Base-by-base conservation (phyloP, 2,113 vertebrate genomes). In the Spea bombifrons region DNA sequence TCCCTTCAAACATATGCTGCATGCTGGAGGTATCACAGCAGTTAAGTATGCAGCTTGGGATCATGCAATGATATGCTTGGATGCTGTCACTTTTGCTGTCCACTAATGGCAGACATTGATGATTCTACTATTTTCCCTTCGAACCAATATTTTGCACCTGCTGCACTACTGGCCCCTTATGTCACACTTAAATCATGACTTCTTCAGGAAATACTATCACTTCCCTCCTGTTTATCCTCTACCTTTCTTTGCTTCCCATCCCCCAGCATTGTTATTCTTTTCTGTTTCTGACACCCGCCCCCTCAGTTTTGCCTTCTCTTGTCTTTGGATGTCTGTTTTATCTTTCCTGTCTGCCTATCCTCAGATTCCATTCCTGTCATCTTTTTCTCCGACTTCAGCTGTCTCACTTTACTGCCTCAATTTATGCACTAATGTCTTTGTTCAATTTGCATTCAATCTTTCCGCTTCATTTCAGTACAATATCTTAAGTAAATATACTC, bases 231-330 rank as follows among this genome's bases (percentile, higher is more conserved):
- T 52, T 75, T 16, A 49, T 48, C 16, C 59, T 66, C 46, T 17
- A 53, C 15, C 74, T 66, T 16, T 30, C 30, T 30, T 30, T 30
- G 30, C 30, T 47, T 48, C 13, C 55, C 44, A 4, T 44, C 66
- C 45, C 46, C 13, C 66, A 15, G 44, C 45, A 66, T 30, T 66
- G 47, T 74, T 64, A 64, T 66, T 75, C 3, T 66, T 53, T 17
- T 66, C 8, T 66, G 73, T 66, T 75, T 75, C 63, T 66, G 74
- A 75, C 74, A 75, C 74, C 74, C 49, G 49, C 74, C 74, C 63
- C 74, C 74, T 75, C 73, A 66, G 73, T 66, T 75, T 75, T 53
- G 47, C 30, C 66, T 10, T 52, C 9, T 74, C 48, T 43, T 66
- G 63, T 75, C 74, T 75, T 4, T 65, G 64, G 49, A 75, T 66